Conservation (phyloP, 2,113 vertebrate genomes). For the Bombycilla garrulus region DNA sequence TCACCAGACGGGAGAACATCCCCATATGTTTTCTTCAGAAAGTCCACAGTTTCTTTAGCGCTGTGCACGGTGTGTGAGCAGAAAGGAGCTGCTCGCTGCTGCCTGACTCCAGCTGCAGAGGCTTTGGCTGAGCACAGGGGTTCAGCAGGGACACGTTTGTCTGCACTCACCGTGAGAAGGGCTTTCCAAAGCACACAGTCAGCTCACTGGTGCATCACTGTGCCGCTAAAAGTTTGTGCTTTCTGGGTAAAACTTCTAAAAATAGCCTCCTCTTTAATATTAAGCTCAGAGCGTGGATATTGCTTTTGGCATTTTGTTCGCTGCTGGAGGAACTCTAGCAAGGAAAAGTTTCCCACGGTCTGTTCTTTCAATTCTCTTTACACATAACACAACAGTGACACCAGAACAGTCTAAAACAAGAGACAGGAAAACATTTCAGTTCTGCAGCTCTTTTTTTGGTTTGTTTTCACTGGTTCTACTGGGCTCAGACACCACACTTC, state of each 20-base stretch:
- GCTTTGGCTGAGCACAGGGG: background rate
- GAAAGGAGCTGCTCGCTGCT: background rate
- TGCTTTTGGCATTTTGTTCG: background rate
- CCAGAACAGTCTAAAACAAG: background rate
- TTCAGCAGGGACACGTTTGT: background rate
- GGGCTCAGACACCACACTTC: background rate
- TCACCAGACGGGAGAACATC: background rate
- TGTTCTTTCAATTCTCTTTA: background rate
- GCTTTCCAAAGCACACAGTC: background rate
- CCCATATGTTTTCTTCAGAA: background rate
- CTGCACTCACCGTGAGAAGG: background rate
- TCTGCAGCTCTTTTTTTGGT: background rate
- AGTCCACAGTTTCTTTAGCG: background rate
- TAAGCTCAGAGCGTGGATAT: background rate
- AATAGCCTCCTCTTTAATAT: background rate
- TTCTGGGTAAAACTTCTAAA: background rate
- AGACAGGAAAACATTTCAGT: background rate
- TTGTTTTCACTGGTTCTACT: background rate
- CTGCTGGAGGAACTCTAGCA: background rate
- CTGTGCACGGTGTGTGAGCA: background rate
- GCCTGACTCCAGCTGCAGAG: background rate
- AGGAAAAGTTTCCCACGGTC: background rate
- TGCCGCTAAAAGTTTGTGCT: background rate
- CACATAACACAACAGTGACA: background rate
- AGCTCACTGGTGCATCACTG: background rate